These are phyloP conservation scores for Drosophila mayaguana DNA, from an alignment of 2,888 invertebrate species.

Conservation along the genomic window DNA sequence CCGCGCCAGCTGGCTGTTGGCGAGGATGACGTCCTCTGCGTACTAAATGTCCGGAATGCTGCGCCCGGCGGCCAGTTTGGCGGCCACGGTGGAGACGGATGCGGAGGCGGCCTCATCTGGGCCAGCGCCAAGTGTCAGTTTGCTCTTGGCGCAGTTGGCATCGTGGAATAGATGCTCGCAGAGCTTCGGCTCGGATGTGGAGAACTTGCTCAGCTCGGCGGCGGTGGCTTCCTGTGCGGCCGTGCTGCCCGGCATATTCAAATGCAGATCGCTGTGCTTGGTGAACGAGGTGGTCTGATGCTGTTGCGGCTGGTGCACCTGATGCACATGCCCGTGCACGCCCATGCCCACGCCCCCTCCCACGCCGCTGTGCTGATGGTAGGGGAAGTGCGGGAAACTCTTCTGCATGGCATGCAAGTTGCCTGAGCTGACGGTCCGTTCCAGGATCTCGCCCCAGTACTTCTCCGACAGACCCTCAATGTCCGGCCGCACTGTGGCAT, in stretches of 20 bases:
- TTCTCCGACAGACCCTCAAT: slow-evolving; percentile 90
- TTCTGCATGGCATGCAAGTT: slow-evolving; percentile 90
- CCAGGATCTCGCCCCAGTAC: slow-evolving; percentile 92
- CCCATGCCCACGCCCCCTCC: slow-evolving; percentile 33
- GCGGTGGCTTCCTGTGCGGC: slow-evolving; percentile 55
- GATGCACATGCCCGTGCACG: slow-evolving; percentile 47
- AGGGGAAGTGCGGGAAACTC: slow-evolving; percentile 78
- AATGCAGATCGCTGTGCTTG: slow-evolving; percentile 83
- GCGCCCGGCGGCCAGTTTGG: slow-evolving; percentile 65
- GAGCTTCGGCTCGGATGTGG: slow-evolving; percentile 84
- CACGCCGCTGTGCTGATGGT: slow-evolving; percentile 63
- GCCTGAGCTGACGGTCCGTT: slow-evolving; percentile 91
- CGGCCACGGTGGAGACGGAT: slow-evolving; percentile 33
- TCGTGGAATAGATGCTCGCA: slow-evolving; percentile 85
- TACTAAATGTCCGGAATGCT: slow-evolving; percentile 85
- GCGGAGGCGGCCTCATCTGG: slow-evolving; percentile 24
- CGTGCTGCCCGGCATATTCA: slow-evolving; percentile 64
- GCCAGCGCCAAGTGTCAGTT: slow-evolving; percentile 43
- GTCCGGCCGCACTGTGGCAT: slow-evolving; percentile 85
- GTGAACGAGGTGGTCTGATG: slow-evolving; percentile 84
- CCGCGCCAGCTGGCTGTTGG: slow-evolving; percentile 79
- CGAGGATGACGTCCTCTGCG: slow-evolving; percentile 84
- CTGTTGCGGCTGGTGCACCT: slow-evolving; percentile 57
- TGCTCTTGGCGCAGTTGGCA: slow-evolving; percentile 84
- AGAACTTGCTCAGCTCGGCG: slow-evolving; percentile 82